Conservation (phyloP, 1,140 invertebrate genomes). For the Solenopsis fugax region DNA sequence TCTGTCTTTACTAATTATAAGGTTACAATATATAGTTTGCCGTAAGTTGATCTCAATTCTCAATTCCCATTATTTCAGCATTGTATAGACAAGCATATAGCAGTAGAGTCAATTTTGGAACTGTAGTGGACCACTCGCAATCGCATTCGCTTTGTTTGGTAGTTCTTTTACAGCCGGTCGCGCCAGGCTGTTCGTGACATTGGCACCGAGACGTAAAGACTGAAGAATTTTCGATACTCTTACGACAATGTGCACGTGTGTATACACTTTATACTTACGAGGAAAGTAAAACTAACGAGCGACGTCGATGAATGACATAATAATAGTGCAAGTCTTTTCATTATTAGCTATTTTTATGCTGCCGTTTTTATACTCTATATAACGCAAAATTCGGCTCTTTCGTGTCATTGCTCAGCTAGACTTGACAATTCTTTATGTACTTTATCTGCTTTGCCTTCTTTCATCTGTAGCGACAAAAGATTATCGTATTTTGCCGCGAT, state of each 20-base stretch:
- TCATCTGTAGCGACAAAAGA: neutral
- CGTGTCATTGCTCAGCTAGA: neutral
- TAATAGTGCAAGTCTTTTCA: constrained; percentile 35
- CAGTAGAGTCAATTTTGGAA: neutral
- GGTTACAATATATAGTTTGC: constrained; percentile 1
- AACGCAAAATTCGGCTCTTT: constrained; percentile 49
- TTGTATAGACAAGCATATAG: neutral
- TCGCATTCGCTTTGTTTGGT: constrained; percentile 31
- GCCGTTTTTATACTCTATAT: constrained; percentile 65
- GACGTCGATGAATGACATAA: constrained; percentile 66
- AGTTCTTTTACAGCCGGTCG: constrained; percentile 31
- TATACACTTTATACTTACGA: neutral
- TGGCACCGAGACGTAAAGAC: constrained; percentile 10
- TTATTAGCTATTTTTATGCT: no score
- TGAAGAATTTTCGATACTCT: constrained; percentile 56
- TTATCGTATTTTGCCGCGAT: neutral
- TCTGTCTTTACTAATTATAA: constrained; percentile 12
- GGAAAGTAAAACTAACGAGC: constrained; percentile 21
- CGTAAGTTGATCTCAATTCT: constrained; percentile 23
- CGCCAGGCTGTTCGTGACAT: constrained; percentile 24
- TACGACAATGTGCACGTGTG: neutral
- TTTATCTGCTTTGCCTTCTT: neutral
- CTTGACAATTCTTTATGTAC: no score
- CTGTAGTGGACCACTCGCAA: constrained; percentile 61
- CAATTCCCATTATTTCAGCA: constrained; percentile 12